phyloP scores from a whole-genome alignment of 2,797 vertebrate species.

The Sitta carolinensis region DNA sequence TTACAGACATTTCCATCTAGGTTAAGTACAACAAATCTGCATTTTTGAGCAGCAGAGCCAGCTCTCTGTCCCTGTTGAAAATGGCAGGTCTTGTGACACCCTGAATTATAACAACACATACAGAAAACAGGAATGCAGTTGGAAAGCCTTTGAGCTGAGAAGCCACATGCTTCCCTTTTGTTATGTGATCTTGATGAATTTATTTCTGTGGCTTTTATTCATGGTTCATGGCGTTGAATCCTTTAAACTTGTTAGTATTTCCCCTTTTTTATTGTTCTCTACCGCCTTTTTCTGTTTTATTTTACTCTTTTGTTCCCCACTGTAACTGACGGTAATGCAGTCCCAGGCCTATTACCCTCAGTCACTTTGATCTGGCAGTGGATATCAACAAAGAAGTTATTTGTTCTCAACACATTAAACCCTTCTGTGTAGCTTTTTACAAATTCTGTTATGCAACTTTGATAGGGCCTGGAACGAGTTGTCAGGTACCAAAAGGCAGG shows the following conservation, averaged over 20 bases:
- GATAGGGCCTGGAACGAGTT: constrained; percentile 35
- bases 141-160: constrained; percentile 1
- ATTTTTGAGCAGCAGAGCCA: constrained; percentile 20
- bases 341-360: constrained; percentile 33
- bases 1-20: constrained; percentile 38
- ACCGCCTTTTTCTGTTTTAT: constrained; percentile 19
- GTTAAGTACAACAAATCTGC: constrained; percentile 32
- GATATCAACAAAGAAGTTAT: constrained; percentile 66
- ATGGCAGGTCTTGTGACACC: background rate
- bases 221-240: background rate
- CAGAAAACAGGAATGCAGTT: background rate
- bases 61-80: background rate
- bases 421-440: constrained; percentile 47
- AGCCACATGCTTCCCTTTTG: constrained; percentile 17
- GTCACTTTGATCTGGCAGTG: constrained; percentile 52
- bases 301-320: background rate
- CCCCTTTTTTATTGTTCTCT: constrained; percentile 35
- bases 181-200: constrained; percentile 26
- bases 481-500: constrained; percentile 40
- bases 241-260: constrained; percentile 61
- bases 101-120: background rate
- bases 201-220: constrained; percentile 43
- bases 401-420: constrained; percentile 68
- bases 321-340: constrained; percentile 32
- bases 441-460: constrained; percentile 67